Evolutionary conservation across 2,888 invertebrate species (phyloP), one percentile per base, ranked within the genome.

Genomic region (Neoscelio sp.): DNA sequence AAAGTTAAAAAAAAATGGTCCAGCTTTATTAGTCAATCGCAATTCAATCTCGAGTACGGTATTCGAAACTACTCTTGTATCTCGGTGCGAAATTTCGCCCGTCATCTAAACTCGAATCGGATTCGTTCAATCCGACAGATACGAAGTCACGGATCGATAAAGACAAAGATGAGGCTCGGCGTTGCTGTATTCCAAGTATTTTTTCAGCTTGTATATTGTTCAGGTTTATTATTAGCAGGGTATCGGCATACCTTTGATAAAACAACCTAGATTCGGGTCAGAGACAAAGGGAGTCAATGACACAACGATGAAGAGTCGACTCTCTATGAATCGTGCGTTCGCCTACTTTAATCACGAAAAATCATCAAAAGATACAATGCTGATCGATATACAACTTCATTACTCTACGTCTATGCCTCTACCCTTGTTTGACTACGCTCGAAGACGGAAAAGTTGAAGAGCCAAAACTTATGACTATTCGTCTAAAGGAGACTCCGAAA

Each of bases 191-290:
- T 64, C 30, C 10, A 62, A 44, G 62, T 44, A 62, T 62, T 75
- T 76, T 65, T 76, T 68, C 46, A 33, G 62, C 33, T 18, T 33
- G 40, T 44, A 54, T 56, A 68, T 76, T 76, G 76, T 76, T 54
- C 56, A 60, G 60, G 64, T 77, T 77, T 77, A 77, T 77, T 77
- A 77, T 71, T 77, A 77, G 76, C 76, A 5, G 15, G 60, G 23
- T 68, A 76, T 68, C 56, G 62, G 65, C 60, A 33, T 46, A 77
- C 58, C 78, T 73, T 65, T 68, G 67, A 67, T 73, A 73, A 78
- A 62, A 73, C 78, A 73, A 67, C 73, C 68, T 62, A 78, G 78
- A 78, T 78, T 78, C 62, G 73, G 78, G 78, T 74, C 73, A 74
- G 7, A 73, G 73, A 78, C 78, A 78, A 78, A 54, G 46, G 68